Base-by-base conservation (phyloP, 1,140 invertebrate species). In the Trichonephila clavata region DNA sequence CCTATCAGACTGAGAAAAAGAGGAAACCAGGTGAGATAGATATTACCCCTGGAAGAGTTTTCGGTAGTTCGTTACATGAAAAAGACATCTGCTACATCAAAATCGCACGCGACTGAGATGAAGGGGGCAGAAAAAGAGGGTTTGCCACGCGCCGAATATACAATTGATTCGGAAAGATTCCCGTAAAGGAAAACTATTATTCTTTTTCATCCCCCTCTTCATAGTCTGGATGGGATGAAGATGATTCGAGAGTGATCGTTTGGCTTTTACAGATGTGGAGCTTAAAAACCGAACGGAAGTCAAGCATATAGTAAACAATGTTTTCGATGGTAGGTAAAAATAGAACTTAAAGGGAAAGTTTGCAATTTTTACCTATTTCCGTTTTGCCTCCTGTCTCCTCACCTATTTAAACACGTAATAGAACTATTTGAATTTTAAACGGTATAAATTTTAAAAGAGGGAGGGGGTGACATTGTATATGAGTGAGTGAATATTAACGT, bases 1-100 rank as follows among this genome's bases (percentile, higher is more conserved):
- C 60, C 80, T 60, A 86, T 27, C 27, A n/a, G 68, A 80, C 59
- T 71, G 92, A 80, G 43, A 57, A 43, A 77, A 93, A 77, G 63
- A n/a, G 71, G 59, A 77, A 63, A 68, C 90, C 90, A 92, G 90
- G 92, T 93, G 92, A 93, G 81, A 63, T 18, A 39, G n/a, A 43
- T 24, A 80, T n/a, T 27, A 16, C 68, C 68, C 24, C n/a, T 32
- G 50, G 65, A 89, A 89, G 86, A 71, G 59, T 39, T 87, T 61
- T 39, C 24, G 61, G 24, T 71, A 63, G 86, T 87, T 87, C 86
- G 86, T 87, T 87, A 63, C n/a, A 21, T 32, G 59, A 87, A 71
- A 71, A 32, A 32, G 24, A 43, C 87, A 89, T 89, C 87, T 89
- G 87, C 63, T 32, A 4, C 71, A 8, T n/a, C n/a, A 57, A 24